These are phyloP conservation scores for Zaprionus inermis DNA, from an alignment of 1,140 invertebrate genomes.

Conservation along the genomic window DNA sequence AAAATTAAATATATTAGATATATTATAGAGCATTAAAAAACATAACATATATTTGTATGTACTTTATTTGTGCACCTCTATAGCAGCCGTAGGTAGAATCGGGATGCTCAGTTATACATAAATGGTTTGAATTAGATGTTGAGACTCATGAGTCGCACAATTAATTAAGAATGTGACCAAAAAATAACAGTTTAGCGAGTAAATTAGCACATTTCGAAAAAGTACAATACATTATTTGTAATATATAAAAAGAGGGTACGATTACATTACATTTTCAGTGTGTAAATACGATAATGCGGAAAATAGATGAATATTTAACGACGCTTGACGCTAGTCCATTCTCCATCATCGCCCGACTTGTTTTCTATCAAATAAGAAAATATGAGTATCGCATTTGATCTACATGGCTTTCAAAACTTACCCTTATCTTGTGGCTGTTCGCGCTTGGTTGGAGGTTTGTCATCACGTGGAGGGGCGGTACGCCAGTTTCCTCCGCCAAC, in stretches of 20 bases:
- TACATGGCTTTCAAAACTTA: slow-evolving; percentile 22
- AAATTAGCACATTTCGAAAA: slow-evolving; percentile 33
- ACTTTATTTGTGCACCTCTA: slow-evolving; percentile 38
- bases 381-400: neutral
- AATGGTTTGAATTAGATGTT: slow-evolving; percentile 21
- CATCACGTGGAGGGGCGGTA: slow-evolving; percentile 69
- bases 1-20: neutral
- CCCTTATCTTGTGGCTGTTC: slow-evolving; percentile 76
- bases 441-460: slow-evolving; percentile 68
- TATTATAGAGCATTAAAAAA: neutral
- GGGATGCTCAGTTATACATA: neutral
- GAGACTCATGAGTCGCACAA: neutral
- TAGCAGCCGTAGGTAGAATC: slow-evolving; percentile 4
- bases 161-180: slow-evolving; percentile 16
- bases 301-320: slow-evolving; percentile 66
- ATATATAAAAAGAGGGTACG: slow-evolving; percentile 47
- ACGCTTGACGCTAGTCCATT: slow-evolving; percentile 82
- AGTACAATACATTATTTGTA: slow-evolving; percentile 50
- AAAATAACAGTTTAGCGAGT: slow-evolving; percentile 7
- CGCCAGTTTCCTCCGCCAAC: slow-evolving; percentile 71
- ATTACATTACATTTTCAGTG: slow-evolving; percentile 54
- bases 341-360: slow-evolving; percentile 76
- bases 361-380: slow-evolving; percentile 60
- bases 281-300: slow-evolving; percentile 54
- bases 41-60: slow-evolving; percentile 47